Conservation (phyloP, 2,113 vertebrate species). For the Riparia riparia region DNA sequence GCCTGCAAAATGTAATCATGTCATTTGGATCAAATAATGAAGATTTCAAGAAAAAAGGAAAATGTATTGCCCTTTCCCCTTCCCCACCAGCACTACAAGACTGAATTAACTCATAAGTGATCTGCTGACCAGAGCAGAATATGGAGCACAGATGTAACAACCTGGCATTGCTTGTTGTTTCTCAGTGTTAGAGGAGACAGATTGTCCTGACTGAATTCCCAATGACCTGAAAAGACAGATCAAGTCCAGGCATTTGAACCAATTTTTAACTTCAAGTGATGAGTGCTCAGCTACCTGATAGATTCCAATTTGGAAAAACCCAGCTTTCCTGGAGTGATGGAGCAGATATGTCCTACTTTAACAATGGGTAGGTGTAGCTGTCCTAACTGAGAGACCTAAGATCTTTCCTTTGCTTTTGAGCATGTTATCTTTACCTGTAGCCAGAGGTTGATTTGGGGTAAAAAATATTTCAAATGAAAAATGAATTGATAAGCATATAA, state of each 20-base stretch:
- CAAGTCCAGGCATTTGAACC: neutral
- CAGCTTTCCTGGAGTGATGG: neutral
- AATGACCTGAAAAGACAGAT: neutral
- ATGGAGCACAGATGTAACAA: neutral
- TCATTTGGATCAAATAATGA: neutral
- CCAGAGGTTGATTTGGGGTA: neutral
- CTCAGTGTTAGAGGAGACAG: neutral
- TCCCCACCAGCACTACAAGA: neutral
- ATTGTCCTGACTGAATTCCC: neutral
- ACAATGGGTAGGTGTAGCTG: neutral
- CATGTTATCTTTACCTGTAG: neutral
- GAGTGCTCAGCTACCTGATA: neutral
- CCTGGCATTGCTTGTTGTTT: neutral
- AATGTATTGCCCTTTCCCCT: neutral
- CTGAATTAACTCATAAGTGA: neutral
- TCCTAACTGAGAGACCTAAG: neutral
- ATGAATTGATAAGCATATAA: neutral
- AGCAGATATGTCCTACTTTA: neutral
- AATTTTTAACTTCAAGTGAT: neutral
- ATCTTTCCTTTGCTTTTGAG: neutral
- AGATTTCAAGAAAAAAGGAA: neutral
- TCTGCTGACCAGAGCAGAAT: neutral
- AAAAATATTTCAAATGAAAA: neutral
- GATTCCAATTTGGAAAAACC: neutral
- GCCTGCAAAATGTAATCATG: neutral